A percentile compares a stretch with the other conserved stretches of the same genome.
Conservation (phyloP, 2,113 vertebrate species). For the Pedetes capensis region DNA sequence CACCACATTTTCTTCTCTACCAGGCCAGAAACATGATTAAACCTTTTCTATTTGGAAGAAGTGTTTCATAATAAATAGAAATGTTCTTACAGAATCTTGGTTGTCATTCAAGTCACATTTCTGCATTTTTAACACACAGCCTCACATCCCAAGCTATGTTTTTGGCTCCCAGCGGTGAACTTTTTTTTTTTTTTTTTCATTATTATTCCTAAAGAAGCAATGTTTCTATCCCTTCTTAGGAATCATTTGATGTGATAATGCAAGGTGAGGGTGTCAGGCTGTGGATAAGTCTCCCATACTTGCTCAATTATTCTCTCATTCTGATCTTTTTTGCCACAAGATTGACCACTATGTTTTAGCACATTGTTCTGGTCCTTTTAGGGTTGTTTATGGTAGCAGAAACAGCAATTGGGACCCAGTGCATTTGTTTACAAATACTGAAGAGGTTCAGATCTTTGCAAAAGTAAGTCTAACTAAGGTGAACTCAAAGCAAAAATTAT, state of each 20-base stretch:
- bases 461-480: neutral
- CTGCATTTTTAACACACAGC: neutral
- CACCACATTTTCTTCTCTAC: neutral
- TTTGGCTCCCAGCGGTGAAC: neutral
- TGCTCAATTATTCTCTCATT: neutral
- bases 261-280: neutral
- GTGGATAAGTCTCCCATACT: neutral
- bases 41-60: neutral
- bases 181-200: neutral
- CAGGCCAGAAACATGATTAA: neutral
- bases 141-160: neutral
- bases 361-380: neutral
- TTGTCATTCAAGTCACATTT: constrained; percentile 7
- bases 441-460: neutral
- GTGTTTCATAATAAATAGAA: neutral
- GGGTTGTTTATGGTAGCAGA: neutral
- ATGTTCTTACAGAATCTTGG: neutral
- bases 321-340: neutral
- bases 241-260: neutral
- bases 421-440: neutral
- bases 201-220: neutral
- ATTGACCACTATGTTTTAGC: neutral
- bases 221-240: neutral
- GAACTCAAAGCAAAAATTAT: neutral
- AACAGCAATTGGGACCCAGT: neutral